Base-by-base conservation (phyloP, 1,140 invertebrate species). In the Meloidogyne chitwoodi region DNA sequence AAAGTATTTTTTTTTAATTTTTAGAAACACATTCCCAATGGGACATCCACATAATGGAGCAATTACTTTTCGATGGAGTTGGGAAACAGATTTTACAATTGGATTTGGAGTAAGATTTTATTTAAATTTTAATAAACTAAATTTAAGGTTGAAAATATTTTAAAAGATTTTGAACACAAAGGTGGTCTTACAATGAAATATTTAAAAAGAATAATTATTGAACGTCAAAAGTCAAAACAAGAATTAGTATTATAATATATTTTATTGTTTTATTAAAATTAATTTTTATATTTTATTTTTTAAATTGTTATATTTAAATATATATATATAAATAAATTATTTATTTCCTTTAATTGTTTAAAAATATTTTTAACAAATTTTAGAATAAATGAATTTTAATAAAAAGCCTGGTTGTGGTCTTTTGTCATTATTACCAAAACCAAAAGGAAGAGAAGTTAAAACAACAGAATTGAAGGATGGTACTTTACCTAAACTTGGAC, bases 361-460 rank as follows among this genome's bases (percentile, higher is more conserved):
- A n/a, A n/a, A n/a, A 68, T 22, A 19, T 44, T 64, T 44, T 6
- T 16, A 24, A 69, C 19, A 67, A 56, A 74, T 26, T 70, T 70
- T 19, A 27, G n/a, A 70, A 22, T 16, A 22, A 56, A 61, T 56
- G 16, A 44, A 70, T 56, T 16, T 14, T 16, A 10, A 19, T 44
- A 26, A 26, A 41, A 61, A 34, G 64, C n/a, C 69, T 34, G 68
- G 68, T 44, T 76, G 76, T 29, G 61, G 68, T 77, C 71, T 77
- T 26, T 61, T 77, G 24, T 27, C 76, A 63, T 27, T 77, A 34
- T 72, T 77, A 22, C 76, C 76, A 24, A 77, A 78, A 64, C 76
- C 76, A 26, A 77, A 77, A 27, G 56, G 27, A 34, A n/a, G 4
- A 22, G 6, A 56, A 56, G 10, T n/a, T 56, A 56, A 56, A 56